Percentiles rank a stretch among this genome's conserved stretches.
Evolutionary conservation across 2,797 vertebrate species (phyloP).

Genomic region (Acrossocheilus fasciatus): DNA sequence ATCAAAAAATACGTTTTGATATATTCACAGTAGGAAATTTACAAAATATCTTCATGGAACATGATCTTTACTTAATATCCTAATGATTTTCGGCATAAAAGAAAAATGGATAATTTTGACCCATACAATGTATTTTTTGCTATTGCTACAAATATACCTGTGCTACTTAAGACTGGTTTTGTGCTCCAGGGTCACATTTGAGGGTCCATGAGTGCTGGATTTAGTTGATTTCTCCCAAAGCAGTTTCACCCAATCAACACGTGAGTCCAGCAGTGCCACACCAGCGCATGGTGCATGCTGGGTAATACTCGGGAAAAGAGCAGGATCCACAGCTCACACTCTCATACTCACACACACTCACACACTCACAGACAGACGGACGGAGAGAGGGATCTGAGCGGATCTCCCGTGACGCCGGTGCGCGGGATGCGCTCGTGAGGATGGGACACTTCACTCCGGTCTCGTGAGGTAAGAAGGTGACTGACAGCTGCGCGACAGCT

Average conservation of each 20-base stretch:
- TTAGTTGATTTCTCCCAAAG: not conserved
- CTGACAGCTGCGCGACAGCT: conserved; percentile 31
- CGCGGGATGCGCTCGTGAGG: conserved; percentile 6
- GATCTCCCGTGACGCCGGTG: not conserved
- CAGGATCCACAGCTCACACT: conserved; percentile 1
- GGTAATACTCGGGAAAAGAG: conserved; percentile 62
- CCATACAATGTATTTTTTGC: too few species aligned
- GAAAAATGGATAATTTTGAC: too few species aligned
- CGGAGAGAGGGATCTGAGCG: conserved; percentile 52
- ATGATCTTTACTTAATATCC: too few species aligned
- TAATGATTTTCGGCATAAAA: too few species aligned
- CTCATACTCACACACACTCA: not conserved
- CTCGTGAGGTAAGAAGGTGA: conserved; percentile 38
- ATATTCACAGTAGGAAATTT: too few species aligned
- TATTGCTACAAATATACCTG: too few species aligned
- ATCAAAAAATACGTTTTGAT: too few species aligned
- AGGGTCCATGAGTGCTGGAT: not conserved
- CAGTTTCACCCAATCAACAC: conserved; percentile 1
- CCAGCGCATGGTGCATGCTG: conserved; percentile 73
- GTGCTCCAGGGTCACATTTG: not conserved
- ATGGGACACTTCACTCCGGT: conserved; percentile 24
- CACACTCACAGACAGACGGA: not conserved
- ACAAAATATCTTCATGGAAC: too few species aligned
- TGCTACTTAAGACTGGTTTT: too few species aligned
- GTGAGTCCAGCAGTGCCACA: conserved; percentile 38